Percentiles rank a stretch among this genome's conserved stretches.
These are phyloP conservation scores for Aphelocoma coerulescens DNA, from an alignment of 2,113 vertebrate genomes.

Conservation along the genomic window DNA sequence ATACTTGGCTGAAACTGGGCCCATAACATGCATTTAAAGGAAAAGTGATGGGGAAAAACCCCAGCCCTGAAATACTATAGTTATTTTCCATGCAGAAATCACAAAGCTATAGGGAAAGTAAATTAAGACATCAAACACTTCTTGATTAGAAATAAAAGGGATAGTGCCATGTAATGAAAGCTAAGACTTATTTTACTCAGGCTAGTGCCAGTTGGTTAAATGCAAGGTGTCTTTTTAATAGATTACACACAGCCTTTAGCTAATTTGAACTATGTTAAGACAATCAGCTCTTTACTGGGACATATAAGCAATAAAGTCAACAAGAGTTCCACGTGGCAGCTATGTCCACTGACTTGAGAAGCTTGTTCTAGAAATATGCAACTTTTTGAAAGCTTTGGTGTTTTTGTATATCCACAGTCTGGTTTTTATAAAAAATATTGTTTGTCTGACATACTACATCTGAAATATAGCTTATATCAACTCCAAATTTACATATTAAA, in stretches of 20 bases:
- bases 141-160: neutral
- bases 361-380: neutral
- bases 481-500: conserved; percentile 21
- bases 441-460: neutral
- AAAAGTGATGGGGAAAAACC: neutral
- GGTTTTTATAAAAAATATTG: neutral
- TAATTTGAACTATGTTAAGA: conserved; percentile 17
- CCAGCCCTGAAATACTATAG: neutral
- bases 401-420: neutral
- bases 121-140: neutral
- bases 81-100: neutral
- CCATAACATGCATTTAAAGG: neutral
- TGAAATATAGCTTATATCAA: neutral
- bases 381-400: neutral
- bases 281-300: neutral
- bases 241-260: neutral
- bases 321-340: neutral
- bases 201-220: neutral
- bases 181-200: conserved; percentile 2
- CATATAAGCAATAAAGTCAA: neutral
- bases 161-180: neutral
- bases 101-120: neutral
- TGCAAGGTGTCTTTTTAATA: neutral
- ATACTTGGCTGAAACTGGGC: neutral
- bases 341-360: neutral